These are phyloP conservation scores for Gymnothorax reevesii DNA, from an alignment of 2,797 vertebrate genomes.

Conservation along the genomic window DNA sequence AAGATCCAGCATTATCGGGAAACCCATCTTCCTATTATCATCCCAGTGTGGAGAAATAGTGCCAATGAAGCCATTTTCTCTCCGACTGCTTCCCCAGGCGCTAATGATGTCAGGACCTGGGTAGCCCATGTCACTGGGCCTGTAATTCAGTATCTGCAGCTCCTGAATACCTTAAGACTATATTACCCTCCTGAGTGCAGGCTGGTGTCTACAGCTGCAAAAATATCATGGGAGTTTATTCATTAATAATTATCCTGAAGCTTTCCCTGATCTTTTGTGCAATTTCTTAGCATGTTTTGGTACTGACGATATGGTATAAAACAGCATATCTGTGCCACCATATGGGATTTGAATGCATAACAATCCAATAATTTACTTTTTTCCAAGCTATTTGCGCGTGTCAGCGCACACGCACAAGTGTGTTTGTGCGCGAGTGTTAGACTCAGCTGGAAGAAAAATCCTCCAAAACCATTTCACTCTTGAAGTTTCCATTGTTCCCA, in stretches of 20 bases:
- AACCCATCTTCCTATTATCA: constrained; percentile 60
- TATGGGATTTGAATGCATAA: constrained; percentile 4
- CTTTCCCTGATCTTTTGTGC: not conserved
- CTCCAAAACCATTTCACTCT: no score
- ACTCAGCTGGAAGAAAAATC: no score
- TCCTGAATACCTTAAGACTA: constrained; percentile 9
- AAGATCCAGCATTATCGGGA: no score
- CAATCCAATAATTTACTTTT: constrained; percentile 32
- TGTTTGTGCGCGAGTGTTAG: no score
- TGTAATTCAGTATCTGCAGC: constrained; percentile 34
- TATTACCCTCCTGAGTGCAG: not conserved
- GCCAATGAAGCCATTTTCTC: constrained; percentile 59
- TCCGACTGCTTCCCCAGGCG: constrained; percentile 43
- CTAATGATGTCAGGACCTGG: constrained; percentile 43
- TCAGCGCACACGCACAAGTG: not conserved
- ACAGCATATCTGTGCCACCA: constrained; percentile 1
- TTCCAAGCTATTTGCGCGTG: constrained; percentile 51
- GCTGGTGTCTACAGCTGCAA: not conserved
- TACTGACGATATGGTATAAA: not conserved
- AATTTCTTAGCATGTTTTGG: not conserved
- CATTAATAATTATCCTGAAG: constrained; percentile 14
- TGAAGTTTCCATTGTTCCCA: no score
- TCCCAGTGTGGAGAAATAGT: constrained; percentile 49
- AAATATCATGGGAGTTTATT: not conserved
- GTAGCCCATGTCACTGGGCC: constrained; percentile 27